These are phyloP conservation scores for Gallinago nigripennis DNA, from an alignment of 2,797 vertebrate genomes.

Conservation along the genomic window DNA sequence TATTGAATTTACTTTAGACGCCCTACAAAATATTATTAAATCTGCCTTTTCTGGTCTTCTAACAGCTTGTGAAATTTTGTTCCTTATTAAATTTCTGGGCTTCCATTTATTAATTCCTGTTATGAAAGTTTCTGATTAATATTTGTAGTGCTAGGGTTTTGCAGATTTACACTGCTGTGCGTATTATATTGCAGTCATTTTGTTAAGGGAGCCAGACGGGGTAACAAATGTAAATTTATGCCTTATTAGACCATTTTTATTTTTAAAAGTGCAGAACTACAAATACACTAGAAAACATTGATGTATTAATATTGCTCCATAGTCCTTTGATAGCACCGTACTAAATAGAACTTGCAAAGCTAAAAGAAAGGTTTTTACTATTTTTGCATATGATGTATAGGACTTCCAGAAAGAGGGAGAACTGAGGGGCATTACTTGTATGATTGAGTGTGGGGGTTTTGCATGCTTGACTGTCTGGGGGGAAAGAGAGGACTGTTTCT, in stretches of 20 bases:
- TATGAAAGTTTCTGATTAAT: conserved; percentile 16
- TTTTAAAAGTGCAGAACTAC: conserved; percentile 24
- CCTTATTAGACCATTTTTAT: conserved; percentile 12
- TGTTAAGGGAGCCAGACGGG: background rate
- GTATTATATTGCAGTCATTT: background rate
- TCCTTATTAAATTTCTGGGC: conserved; percentile 16
- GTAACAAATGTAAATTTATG: conserved; percentile 21
- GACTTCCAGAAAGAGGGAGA: background rate
- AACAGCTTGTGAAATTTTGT: background rate
- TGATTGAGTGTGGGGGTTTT: background rate
- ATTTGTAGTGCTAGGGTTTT: background rate
- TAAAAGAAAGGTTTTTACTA: background rate
- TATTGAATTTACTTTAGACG: background rate
- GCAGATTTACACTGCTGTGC: background rate
- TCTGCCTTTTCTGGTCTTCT: background rate
- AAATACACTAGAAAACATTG: background rate
- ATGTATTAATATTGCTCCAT: background rate
- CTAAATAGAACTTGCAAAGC: background rate
- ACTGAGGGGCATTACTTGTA: background rate
- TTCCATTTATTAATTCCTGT: conserved; percentile 22
- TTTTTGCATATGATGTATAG: background rate
- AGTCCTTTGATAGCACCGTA: background rate
- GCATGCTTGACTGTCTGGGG: background rate
- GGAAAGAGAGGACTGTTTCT: background rate
- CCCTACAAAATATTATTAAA: conserved; percentile 8